phyloP scores from a whole-genome alignment of 2,797 vertebrate species.

The Carapus acus region DNA sequence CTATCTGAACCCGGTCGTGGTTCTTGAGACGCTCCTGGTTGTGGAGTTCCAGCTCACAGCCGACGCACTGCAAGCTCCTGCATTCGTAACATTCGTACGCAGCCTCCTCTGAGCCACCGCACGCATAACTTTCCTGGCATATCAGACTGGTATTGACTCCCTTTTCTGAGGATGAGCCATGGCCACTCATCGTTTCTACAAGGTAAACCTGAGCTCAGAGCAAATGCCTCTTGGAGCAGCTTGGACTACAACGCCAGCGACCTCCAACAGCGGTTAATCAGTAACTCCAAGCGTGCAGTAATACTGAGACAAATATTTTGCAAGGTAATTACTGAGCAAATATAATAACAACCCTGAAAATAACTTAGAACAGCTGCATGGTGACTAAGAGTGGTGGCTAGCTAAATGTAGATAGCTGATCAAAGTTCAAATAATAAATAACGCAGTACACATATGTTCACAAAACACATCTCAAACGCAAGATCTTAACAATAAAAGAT shows the following conservation, averaged over 20 bases:
- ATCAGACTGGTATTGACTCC: conserved; percentile 79
- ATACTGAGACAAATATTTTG: conserved; percentile 26
- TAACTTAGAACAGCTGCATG: conserved; percentile 47
- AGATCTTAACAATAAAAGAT: conserved; percentile 1
- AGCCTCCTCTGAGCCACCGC: conserved; percentile 87
- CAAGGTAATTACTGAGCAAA: conserved; percentile 8
- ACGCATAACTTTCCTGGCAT: conserved; percentile 94
- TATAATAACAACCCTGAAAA: conserved; percentile 1
- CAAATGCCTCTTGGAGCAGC: conserved; percentile 34
- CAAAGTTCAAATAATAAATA: conserved; percentile 7
- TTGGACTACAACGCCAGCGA: conserved; percentile 37
- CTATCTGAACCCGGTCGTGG: conserved; percentile 84
- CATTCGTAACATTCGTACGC: conserved; percentile 92
- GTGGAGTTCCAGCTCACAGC: conserved; percentile 89
- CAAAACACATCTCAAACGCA: conserved; percentile 18
- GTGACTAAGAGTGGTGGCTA: conserved; percentile 15
- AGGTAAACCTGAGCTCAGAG: conserved; percentile 35
- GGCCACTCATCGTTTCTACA: conserved; percentile 81
- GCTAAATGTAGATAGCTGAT: conserved; percentile 2
- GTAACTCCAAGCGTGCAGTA: conserved; percentile 13
- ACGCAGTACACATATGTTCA: conserved; percentile 1
- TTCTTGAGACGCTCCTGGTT: conserved; percentile 81
- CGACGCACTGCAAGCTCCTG: conserved; percentile 86
- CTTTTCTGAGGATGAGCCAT: conserved; percentile 81
- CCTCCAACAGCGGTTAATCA: conserved; percentile 17